Evolutionary conservation across 2,113 vertebrate genomes (phyloP), one percentile per base, ranked within the genome.

Genomic region (Coreoperca whiteheadi): DNA sequence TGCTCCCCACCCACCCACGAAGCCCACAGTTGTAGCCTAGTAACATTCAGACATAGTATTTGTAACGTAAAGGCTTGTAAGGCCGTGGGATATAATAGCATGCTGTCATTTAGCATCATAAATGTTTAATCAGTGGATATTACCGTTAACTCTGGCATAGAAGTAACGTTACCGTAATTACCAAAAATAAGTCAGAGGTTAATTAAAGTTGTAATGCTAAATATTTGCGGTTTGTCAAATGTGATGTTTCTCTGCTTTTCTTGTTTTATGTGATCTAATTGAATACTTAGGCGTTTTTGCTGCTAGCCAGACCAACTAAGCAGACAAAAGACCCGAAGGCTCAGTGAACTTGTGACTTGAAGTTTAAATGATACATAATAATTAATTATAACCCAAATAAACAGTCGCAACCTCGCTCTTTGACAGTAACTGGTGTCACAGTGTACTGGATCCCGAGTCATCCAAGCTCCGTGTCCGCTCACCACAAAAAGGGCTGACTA

Each of bases 41-140:
- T 32, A 61, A 61, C 41, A 65, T 41, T 50, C 15, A 57, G 46
- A 21, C 8, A 23, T 12, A 2, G 25, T 28, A 1, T 64, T 21
- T 51, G 32, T 63, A 37, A 8, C 21, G 3, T 68, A 2, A 12
- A 21, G 28, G 39, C 39, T 21, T 48, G 18, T 39, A 12, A 74
- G 67, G 66, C 57, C 57, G 2, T 64, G 32, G 8, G 34, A 61
- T 68, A 20, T 54, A 25, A 39, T 15, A 20, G 16, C 39, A 41
- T 6, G 9, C 41, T 51, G 51, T 67, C 48, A 66, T 72, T 74
- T 21, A 61, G 67, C 23, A 73, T 50, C 15, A 48, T 77, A 23
- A 74, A 37, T 76, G 32, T 81, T 86, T 63, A 60, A 88, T 61
- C 46, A 59, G 14, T 30, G 56, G 43, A 59, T 79, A 21, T 39